Percentiles rank a stretch among this genome's conserved stretches.
These are phyloP conservation scores for Peromyscus nudipes DNA, from an alignment of 2,797 vertebrate genomes.

Conservation along the genomic window DNA sequence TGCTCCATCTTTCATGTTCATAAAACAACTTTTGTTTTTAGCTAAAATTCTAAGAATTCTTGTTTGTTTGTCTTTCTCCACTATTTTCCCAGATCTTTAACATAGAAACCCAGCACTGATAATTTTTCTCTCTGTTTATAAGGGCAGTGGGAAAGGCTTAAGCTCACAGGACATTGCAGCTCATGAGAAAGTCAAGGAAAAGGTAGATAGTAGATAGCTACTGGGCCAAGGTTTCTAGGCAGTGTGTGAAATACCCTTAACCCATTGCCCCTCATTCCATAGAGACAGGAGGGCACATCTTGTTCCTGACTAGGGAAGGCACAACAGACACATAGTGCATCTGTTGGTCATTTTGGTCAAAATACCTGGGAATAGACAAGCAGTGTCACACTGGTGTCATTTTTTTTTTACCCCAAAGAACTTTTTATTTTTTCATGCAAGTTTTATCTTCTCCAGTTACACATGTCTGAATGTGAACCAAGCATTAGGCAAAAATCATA, in stretches of 20 bases:
- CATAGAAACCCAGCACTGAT: neutral
- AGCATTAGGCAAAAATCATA: neutral
- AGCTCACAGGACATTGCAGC: neutral
- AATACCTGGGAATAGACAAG: neutral
- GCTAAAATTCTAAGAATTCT: neutral
- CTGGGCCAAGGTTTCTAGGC: neutral
- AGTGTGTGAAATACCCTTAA: neutral
- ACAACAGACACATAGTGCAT: no score
- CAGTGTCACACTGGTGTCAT: neutral
- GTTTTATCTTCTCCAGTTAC: constrained; percentile 19
- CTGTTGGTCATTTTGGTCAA: neutral
- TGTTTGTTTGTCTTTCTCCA: neutral
- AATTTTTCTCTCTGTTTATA: neutral
- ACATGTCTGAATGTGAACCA: neutral
- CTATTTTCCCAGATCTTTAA: neutral
- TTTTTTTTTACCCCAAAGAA: neutral
- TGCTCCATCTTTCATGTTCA: constrained; percentile 38
- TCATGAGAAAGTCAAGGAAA: neutral
- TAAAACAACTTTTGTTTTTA: constrained; percentile 47
- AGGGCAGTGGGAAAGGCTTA: neutral
- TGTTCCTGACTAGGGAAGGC: no score
- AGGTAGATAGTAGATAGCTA: neutral
- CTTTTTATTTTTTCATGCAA: neutral
- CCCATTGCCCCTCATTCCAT: neutral
- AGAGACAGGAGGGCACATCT: neutral